Conservation (phyloP, 2,797 vertebrate genomes). For the Tolypeutes matacus region DNA sequence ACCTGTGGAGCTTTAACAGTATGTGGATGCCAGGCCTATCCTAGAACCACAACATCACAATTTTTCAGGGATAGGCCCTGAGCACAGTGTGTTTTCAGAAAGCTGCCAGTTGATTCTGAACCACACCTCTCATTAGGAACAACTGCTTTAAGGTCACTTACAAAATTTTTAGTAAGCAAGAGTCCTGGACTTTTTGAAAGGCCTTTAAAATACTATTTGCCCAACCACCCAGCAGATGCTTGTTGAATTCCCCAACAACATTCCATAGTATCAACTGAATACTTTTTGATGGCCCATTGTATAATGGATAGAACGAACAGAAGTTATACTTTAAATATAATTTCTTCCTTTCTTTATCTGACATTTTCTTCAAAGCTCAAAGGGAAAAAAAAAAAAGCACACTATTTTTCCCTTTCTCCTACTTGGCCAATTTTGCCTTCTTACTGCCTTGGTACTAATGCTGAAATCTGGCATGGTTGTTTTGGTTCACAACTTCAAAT, state of each 20-base stretch:
- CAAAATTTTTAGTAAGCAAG: neutral
- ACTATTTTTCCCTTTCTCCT: neutral
- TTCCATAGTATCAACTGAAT: neutral
- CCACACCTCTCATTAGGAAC: neutral
- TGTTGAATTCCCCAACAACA: neutral
- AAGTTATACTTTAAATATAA: conserved; percentile 39
- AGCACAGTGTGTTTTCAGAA: neutral
- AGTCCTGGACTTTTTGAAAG: conserved; percentile 11
- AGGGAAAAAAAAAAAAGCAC: neutral
- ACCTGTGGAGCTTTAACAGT: neutral
- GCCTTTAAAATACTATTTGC: neutral
- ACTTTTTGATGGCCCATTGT: neutral
- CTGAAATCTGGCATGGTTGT: conserved; percentile 67
- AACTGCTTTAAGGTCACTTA: neutral
- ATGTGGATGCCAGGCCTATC: neutral
- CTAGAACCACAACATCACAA: neutral
- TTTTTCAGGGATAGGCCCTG: neutral
- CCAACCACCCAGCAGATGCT: neutral
- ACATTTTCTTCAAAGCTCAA: neutral
- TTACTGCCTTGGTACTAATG: conserved; percentile 46
- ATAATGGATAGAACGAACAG: neutral
- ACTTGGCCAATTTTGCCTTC: neutral
- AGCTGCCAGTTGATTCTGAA: neutral
- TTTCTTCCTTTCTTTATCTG: neutral
- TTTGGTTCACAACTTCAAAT: conserved; percentile 74